phyloP scores from a whole-genome alignment of 1,140 invertebrate species.

The Apis cerana region DNA sequence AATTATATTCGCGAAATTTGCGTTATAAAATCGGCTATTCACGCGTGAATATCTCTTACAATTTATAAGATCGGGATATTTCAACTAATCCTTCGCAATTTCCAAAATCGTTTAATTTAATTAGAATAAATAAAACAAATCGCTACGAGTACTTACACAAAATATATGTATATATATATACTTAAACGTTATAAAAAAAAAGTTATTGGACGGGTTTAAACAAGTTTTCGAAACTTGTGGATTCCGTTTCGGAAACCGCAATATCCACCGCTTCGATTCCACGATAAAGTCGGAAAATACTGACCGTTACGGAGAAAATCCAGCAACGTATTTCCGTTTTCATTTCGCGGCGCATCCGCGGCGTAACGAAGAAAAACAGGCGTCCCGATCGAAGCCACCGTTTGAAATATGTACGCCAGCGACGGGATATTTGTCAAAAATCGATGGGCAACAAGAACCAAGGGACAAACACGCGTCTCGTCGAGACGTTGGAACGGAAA shows the following conservation, averaged over 20 bases:
- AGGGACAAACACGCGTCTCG: not conserved
- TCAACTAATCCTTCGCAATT: too few relatives aligned
- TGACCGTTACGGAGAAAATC: not conserved
- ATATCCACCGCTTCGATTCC: not conserved
- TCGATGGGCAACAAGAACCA: not conserved
- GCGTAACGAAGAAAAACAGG: not conserved
- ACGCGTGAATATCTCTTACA: too few relatives aligned
- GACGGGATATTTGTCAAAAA: conserved; percentile 20
- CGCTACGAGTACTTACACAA: too few relatives aligned
- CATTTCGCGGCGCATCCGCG: not conserved
- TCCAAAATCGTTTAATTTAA: too few relatives aligned
- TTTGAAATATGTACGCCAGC: not conserved
- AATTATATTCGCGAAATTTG: too few relatives aligned
- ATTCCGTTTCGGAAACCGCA: not conserved
- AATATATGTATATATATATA: too few relatives aligned
- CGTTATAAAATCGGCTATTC: too few relatives aligned
- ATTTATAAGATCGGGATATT: too few relatives aligned
- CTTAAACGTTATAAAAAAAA: too few relatives aligned
- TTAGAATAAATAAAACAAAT: too few relatives aligned
- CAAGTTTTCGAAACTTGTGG: not conserved
- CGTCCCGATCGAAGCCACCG: not conserved
- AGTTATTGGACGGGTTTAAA: too few relatives aligned
- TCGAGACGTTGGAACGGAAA: not conserved
- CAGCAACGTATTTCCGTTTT: not conserved
- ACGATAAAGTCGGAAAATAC: not conserved